These are phyloP conservation scores for Eidolon helvum DNA, from an alignment of 2,113 vertebrate species.

Conservation along the genomic window DNA sequence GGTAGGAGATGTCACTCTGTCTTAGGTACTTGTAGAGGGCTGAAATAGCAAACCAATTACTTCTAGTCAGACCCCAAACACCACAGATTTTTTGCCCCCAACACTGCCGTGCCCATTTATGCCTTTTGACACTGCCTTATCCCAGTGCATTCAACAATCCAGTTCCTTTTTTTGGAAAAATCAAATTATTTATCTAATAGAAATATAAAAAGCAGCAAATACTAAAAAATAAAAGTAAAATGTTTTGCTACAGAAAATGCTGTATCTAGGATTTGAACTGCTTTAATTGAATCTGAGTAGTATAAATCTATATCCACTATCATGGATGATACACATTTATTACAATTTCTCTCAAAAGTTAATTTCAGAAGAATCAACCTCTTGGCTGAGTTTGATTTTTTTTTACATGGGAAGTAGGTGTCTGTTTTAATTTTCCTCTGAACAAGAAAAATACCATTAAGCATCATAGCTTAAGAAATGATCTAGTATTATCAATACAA, in stretches of 20 bases:
- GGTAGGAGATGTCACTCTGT: neutral
- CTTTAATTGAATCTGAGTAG: slow-evolving; percentile 15
- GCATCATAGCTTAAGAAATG: slow-evolving; percentile 53
- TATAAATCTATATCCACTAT: slow-evolving; percentile 20
- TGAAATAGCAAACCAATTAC: neutral
- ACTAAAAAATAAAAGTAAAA: slow-evolving; percentile 53
- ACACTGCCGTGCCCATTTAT: neutral
- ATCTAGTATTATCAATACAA: slow-evolving; percentile 16
- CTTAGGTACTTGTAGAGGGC: neutral
- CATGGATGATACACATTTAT: neutral
- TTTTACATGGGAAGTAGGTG: neutral
- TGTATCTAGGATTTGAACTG: slow-evolving; percentile 56
- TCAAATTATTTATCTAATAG: slow-evolving; percentile 32
- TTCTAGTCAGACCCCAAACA: neutral
- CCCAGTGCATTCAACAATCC: slow-evolving; percentile 8
- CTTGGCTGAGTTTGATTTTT: slow-evolving; percentile 27
- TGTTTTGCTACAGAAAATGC: slow-evolving; percentile 54
- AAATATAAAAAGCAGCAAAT: slow-evolving; percentile 59
- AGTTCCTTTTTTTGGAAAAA: slow-evolving; percentile 46
- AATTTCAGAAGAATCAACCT: slow-evolving; percentile 52
- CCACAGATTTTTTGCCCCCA: neutral
- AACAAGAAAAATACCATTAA: slow-evolving; percentile 57
- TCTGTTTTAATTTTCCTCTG: slow-evolving; percentile 37
- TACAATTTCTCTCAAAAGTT: slow-evolving; percentile 31
- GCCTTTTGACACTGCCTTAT: slow-evolving; percentile 16